Conservation (phyloP, 2,888 invertebrate genomes). For the Notodonta ziczac region DNA sequence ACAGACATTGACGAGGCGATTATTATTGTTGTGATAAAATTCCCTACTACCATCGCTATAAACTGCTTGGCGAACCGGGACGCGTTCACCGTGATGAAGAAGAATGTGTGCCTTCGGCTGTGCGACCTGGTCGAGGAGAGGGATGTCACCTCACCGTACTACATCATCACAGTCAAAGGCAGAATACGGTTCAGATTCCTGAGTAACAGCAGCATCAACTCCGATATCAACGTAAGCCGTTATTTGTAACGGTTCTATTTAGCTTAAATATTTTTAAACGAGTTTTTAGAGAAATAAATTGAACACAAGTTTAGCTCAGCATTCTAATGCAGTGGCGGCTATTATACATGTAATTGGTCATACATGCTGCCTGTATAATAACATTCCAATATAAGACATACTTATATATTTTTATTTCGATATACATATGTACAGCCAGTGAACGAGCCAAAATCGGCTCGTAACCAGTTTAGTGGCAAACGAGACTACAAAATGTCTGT, state of each 20-base stretch:
- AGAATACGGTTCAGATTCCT: constrained; percentile 62
- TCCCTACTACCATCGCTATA: constrained; percentile 52
- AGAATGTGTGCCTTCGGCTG: constrained; percentile 51
- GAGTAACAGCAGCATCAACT: constrained; percentile 73
- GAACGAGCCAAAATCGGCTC: no score
- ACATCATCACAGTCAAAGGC: constrained; percentile 49
- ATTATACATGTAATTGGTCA: no score
- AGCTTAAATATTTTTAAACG: neutral
- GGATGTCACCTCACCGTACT: constrained; percentile 49
- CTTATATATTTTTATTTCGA: no score
- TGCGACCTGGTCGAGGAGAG: constrained; percentile 52
- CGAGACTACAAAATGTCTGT: no score
- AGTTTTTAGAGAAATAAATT: neutral
- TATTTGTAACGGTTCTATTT: no score
- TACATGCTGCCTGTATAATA: neutral
- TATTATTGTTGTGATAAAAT: constrained; percentile 63
- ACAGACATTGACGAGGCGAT: constrained; percentile 38
- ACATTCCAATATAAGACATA: no score
- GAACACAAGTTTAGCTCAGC: no score
- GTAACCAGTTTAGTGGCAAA: no score
- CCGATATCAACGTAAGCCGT: constrained; percentile 63
- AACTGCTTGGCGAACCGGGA: constrained; percentile 61
- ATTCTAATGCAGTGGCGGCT: no score
- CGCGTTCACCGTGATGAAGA: constrained; percentile 60
- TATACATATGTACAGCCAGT: no score